Base-by-base conservation (phyloP, 2,888 invertebrate species). In the Sycophila texana region DNA sequence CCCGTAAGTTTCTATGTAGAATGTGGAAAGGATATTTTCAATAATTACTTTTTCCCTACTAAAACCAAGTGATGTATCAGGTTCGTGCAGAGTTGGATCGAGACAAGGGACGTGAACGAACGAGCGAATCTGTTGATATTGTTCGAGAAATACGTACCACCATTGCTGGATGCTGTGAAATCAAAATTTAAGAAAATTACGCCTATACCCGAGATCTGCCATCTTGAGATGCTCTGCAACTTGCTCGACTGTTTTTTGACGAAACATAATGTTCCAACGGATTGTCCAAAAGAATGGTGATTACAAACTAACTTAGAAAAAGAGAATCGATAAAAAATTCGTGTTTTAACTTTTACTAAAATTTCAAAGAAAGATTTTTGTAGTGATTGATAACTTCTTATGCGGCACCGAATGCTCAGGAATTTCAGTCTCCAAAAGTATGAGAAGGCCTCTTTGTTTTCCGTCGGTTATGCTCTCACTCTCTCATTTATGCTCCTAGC, bases 81-180 rank as follows among this genome's bases (percentile, higher is more conserved):
- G n/a, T 97, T 94, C 87, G 95, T 98, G 10, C 94, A 96, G 18
- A 97, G 97, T 47, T 97, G 97, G 97, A 94, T 97, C 78, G 96
- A 96, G 58, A 95, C 94, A 0, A 92, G 96, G 67, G 92, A 93
- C 51, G 92, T 94, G 0, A 96, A 96, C 0, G 96, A 96, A 88
- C 95, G 95, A 85, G 95, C 97, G 0, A 95, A 95, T 89, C 91
- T 98, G 74, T 94, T 95, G 58, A 94, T 98, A 18, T 92, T 98
- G 73, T 98, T 98, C 88, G 98, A 98, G 88, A 98, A 98, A 88
- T 98, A 98, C 88, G 94, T 98, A 58, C 97, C 98, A 0, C 92
- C 95, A 0, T 92, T 97, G 81, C 91, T 98, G 75, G 98, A 98
- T 80, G 93, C 93, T 0, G 88, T 93, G 30, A 94, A 95, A 83